phyloP scores from a whole-genome alignment of 2,888 invertebrate species.

The Platycnemis pennipes region DNA sequence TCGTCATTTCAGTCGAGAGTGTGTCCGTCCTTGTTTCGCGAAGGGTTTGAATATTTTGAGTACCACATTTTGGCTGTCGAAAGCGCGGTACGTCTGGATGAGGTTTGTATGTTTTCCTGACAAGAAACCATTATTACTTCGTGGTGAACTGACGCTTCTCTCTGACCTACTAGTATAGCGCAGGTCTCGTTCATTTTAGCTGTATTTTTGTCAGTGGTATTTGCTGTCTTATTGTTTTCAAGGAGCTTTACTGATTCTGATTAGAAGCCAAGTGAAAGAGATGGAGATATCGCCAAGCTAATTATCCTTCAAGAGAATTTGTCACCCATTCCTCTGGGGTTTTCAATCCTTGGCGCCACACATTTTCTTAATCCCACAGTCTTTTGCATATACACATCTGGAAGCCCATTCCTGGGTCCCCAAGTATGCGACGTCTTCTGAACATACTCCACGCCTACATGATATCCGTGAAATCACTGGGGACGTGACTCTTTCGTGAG shows the following conservation, averaged over 20 bases:
- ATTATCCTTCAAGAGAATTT: background rate
- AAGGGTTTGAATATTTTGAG: background rate
- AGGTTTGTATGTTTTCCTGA: too few species aligned
- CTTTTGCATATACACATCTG: background rate
- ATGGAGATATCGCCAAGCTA: background rate
- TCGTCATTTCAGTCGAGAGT: background rate
- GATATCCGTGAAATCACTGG: background rate
- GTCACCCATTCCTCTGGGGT: background rate
- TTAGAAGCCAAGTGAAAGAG: background rate
- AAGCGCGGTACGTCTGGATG: background rate
- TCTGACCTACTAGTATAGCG: too few species aligned
- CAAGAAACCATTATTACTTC: too few species aligned
- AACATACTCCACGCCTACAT: background rate
- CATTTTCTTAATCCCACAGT: conserved; percentile 28
- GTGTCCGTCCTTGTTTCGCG: conserved; percentile 7
- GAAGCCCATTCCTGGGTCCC: background rate
- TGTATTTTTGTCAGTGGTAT: too few species aligned
- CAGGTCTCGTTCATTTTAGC: too few species aligned
- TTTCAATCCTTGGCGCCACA: background rate
- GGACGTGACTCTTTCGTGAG: background rate
- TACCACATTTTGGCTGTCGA: conserved; percentile 13
- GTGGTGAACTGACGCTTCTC: too few species aligned
- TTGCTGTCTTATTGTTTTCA: too few species aligned
- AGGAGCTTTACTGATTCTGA: background rate
- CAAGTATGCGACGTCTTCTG: background rate